These are phyloP conservation scores for Azemiops feae DNA, from an alignment of 2,113 vertebrate genomes.

Conservation along the genomic window DNA sequence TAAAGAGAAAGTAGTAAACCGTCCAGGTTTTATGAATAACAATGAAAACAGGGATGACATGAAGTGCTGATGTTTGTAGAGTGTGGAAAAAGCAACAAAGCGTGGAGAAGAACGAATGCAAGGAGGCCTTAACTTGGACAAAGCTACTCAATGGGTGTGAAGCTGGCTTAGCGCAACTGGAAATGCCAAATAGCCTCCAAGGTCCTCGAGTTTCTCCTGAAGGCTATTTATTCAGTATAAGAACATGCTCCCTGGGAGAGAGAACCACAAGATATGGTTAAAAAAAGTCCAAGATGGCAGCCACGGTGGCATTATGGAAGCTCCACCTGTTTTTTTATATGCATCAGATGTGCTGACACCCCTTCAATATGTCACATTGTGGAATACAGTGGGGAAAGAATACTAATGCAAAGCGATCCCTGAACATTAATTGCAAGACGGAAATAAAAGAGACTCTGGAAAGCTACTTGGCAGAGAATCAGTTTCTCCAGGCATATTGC, in stretches of 20 bases:
- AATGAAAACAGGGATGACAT: background rate
- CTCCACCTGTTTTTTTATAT: background rate
- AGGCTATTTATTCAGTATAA: background rate
- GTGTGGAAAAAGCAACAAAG: background rate
- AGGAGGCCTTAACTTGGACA: too few relatives aligned
- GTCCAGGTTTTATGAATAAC: background rate
- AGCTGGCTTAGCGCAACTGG: background rate
- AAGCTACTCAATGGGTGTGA: too few relatives aligned
- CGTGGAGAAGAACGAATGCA: background rate
- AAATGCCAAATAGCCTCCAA: background rate
- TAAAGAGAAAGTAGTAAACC: background rate
- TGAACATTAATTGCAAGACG: background rate
- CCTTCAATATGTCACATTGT: background rate
- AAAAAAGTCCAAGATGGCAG: background rate
- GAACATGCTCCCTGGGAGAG: background rate
- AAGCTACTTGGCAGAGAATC: background rate
- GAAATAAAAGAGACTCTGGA: background rate
- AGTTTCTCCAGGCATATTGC: background rate
- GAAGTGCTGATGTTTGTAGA: background rate
- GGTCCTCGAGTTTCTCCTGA: background rate
- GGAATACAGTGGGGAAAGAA: background rate
- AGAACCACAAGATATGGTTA: background rate
- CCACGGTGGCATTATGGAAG: background rate
- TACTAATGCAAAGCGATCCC: background rate
- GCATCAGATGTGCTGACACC: background rate